Evolutionary conservation across 2,888 invertebrate species (phyloP).

Genomic region (Dynastes maya): DNA sequence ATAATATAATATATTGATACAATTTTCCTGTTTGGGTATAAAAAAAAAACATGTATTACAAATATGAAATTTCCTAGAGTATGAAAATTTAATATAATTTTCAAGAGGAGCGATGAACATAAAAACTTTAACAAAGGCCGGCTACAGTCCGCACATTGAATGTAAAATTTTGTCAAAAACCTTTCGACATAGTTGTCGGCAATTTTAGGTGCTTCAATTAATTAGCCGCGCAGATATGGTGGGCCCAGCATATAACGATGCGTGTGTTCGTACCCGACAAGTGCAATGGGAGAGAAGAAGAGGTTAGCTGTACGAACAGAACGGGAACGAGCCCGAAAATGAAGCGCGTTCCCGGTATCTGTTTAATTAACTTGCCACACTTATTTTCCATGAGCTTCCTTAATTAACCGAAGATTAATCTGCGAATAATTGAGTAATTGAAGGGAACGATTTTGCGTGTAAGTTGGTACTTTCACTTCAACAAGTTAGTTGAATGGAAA

Average conservation of each 20-base stretch:
- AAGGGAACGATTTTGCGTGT: constrained; percentile 46
- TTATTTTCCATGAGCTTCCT: constrained; percentile 48
- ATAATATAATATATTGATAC: no score
- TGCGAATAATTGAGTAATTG: constrained; percentile 47
- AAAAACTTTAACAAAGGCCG: constrained; percentile 25
- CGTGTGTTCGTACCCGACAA: neutral
- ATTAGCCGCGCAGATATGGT: constrained; percentile 35
- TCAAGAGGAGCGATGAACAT: neutral
- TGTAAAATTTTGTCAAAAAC: constrained; percentile 37
- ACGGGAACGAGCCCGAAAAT: constrained; percentile 25
- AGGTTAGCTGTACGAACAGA: constrained; percentile 19
- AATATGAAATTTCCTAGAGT: neutral
- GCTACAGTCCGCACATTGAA: constrained; percentile 12
- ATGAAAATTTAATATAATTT: constrained; percentile 34
- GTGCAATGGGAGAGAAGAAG: constrained; percentile 10
- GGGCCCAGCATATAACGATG: neutral
- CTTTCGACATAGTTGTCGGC: constrained; percentile 37
- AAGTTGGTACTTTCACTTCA: constrained; percentile 26
- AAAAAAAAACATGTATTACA: neutral
- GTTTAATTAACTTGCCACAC: constrained; percentile 48
- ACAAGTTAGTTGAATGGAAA: constrained; percentile 20
- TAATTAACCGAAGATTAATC: constrained; percentile 48
- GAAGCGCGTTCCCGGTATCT: constrained; percentile 36
- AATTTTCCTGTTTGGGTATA: no score
- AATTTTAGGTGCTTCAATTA: constrained; percentile 48